Evolutionary conservation across 2,888 invertebrate species (phyloP).

Genomic region (Melinopterus prodromus): DNA sequence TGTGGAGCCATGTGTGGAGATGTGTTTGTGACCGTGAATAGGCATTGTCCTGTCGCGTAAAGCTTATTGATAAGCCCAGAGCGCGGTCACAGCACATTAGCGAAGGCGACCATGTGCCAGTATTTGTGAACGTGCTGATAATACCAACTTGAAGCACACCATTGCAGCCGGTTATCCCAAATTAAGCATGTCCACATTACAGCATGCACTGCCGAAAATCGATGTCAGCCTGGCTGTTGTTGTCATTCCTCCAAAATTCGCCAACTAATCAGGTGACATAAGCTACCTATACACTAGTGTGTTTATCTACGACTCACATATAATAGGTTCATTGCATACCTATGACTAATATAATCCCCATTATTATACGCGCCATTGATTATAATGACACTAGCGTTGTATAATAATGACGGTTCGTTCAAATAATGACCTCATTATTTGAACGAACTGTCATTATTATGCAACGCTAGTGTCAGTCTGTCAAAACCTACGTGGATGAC

Average conservation of each 20-base stretch:
- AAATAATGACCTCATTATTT: no score
- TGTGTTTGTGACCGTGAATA: background rate
- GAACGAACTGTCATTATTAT: no score
- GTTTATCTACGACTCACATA: no score
- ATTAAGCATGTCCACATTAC: constrained; percentile 4
- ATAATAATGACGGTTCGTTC: no score
- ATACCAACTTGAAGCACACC: background rate
- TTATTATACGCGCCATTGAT: no score
- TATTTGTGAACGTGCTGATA: background rate
- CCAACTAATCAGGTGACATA: no score
- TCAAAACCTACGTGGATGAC: no score
- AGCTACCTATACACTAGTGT: no score
- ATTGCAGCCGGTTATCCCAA: background rate
- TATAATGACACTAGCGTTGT: no score
- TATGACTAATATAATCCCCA: no score
- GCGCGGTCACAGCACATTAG: background rate
- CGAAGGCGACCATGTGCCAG: background rate
- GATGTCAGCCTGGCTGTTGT: background rate
- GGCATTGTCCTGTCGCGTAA: background rate
- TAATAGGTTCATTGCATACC: no score
- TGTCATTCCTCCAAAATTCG: background rate
- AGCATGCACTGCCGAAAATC: background rate
- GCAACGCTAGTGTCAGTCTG: no score
- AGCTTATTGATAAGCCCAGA: background rate
- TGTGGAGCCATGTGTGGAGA: background rate